Conservation (phyloP, 2,888 invertebrate species). For the Entomobrya proxima region DNA sequence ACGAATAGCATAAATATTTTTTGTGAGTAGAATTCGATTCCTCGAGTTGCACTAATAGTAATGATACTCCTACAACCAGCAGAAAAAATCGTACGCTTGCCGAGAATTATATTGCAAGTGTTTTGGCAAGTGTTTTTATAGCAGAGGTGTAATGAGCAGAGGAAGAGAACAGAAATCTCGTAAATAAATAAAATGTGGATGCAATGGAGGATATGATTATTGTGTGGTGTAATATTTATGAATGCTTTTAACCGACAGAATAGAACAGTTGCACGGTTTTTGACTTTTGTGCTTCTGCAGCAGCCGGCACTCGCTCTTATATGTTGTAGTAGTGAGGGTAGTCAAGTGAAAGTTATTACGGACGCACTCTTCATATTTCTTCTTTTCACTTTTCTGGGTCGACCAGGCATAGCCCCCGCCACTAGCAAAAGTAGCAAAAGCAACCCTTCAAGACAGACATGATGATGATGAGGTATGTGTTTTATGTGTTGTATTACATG, state of each 20-base stretch:
- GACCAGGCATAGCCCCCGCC: neutral
- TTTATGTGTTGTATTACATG: too few species aligned
- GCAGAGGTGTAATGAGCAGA: neutral
- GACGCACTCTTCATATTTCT: constrained; percentile 4
- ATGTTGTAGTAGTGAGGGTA: neutral
- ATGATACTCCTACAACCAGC: neutral
- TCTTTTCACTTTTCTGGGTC: constrained; percentile 32
- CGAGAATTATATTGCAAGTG: neutral
- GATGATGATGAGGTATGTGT: constrained; percentile 24
- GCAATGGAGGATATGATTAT: neutral
- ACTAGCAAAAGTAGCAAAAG: neutral
- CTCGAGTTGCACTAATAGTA: neutral
- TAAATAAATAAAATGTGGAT: neutral
- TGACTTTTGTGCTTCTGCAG: neutral
- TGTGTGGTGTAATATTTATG: neutral
- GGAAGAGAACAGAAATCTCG: neutral
- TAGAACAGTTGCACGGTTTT: neutral
- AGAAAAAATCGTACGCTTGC: neutral
- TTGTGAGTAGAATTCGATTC: neutral
- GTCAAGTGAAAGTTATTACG: constrained; percentile 43
- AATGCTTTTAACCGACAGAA: neutral
- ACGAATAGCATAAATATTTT: neutral
- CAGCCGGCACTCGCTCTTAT: neutral
- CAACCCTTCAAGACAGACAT: neutral
- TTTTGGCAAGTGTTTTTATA: too few species aligned